A percentile compares a stretch with the other conserved stretches of the same genome.
Conservation (phyloP, 1,140 invertebrate genomes). For the Coptotermes formosanus region DNA sequence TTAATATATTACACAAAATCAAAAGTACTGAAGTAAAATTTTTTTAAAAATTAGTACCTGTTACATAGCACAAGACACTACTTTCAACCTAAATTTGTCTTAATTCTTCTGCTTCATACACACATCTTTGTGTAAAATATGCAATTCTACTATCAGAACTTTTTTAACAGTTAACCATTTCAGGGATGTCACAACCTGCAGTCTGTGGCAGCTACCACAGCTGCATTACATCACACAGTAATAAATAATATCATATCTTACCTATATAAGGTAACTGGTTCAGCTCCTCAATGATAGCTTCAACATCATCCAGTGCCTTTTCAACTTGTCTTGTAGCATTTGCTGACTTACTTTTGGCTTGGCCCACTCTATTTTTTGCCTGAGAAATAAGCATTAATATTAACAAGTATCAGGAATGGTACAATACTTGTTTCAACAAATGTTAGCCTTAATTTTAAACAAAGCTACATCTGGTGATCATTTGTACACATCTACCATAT, state of each 20-base stretch:
- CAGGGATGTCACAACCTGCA: too few species aligned
- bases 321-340: slow-evolving; percentile 77
- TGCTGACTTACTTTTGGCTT: slow-evolving; percentile 78
- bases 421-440: background rate
- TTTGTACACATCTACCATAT: background rate
- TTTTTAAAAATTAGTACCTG: too few species aligned
- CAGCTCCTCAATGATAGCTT: slow-evolving; percentile 77
- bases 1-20: too few species aligned
- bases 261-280: slow-evolving; percentile 73
- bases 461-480: background rate
- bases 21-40: too few species aligned
- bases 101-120: too few species aligned
- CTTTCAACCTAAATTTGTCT: too few species aligned
- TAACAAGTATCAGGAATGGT: background rate
- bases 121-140: too few species aligned
- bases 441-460: background rate
- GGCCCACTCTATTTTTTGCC: slow-evolving; percentile 75
- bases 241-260: slow-evolving; percentile 41
- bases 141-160: too few species aligned
- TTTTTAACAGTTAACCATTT: too few species aligned
- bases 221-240: too few species aligned
- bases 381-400: slow-evolving; percentile 42
- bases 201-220: too few species aligned
- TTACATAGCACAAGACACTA: too few species aligned
- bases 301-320: slow-evolving; percentile 74